Base-by-base conservation (phyloP, 2,888 invertebrate species). In the Dromius quadrimaculatus region DNA sequence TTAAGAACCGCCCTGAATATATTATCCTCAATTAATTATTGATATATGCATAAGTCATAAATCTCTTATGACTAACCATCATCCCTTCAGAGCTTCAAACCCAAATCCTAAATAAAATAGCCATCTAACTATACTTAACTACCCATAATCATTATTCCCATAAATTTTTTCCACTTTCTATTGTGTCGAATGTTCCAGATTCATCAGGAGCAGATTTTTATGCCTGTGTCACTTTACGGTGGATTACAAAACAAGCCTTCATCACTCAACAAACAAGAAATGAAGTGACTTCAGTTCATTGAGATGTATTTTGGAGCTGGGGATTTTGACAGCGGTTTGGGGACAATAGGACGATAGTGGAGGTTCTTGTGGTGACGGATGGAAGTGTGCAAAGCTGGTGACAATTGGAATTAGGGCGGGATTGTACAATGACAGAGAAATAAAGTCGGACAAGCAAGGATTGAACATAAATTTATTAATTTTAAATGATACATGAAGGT, bases 181-280 rank as follows among this genome's bases (percentile, higher is more conserved):
- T 36, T 36, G 36, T 36, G 9, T n/a, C 8, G 2, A 9, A 20
- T n/a, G n/a, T n/a, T 19, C 45, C 45, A 45, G 20, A 45, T 45
- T 36, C 45, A 45, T 45, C 45, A 19, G 45, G 9, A 45, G 45
- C 5, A 20, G 47, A 20, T 47, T 47, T 47, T 47, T 47, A 47
- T 20, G 47, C 22, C 5, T 20, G 17, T 54, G 50, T 54, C 50
- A 54, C 23, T 54, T 54, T 54, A 54, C 50, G 50, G 13, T 15
- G 50, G 11, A 23, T 54, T 54, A 54, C 28, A 11, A 54, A 54
- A 54, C 50, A 54, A 54, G 50, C 13, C 50, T 54, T 54, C 50
- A 54, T 54, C 50, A 54, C 50, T 54, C 50, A 54, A n/a, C 50
- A 54, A 54, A 54, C 50, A 54, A 54, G 28, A 28, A 28, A 28